These are phyloP conservation scores for Naso thynnoides DNA, from an alignment of 2,797 vertebrate genomes.

Conservation along the genomic window DNA sequence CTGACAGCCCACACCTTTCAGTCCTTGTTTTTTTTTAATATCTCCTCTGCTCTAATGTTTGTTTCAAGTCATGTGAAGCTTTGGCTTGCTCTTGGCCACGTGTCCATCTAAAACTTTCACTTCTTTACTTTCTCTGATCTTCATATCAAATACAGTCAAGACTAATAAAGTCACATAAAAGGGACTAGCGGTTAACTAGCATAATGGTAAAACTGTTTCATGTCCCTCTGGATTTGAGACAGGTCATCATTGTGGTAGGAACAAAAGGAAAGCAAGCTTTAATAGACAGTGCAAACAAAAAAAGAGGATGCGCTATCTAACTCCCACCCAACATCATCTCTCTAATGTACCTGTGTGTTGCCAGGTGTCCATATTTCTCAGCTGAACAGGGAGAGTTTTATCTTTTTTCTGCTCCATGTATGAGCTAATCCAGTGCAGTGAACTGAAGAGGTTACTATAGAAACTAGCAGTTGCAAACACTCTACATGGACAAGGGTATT, in stretches of 20 bases:
- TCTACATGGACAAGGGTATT: constrained; percentile 36
- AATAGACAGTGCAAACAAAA: neutral
- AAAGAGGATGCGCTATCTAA: neutral
- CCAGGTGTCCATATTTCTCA: constrained; percentile 70
- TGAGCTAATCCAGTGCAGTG: constrained; percentile 77
- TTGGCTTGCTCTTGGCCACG: constrained; percentile 19
- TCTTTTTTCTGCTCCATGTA: constrained; percentile 73
- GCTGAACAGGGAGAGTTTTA: constrained; percentile 64
- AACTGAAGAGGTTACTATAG: constrained; percentile 84
- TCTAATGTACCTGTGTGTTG: constrained; percentile 53
- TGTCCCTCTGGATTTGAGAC: neutral
- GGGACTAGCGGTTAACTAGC: neutral
- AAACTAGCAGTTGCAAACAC: constrained; percentile 75
- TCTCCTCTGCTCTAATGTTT: constrained; percentile 32
- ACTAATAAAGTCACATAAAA: constrained; percentile 16
- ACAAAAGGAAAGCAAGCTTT: constrained; percentile 2
- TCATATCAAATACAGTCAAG: constrained; percentile 20
- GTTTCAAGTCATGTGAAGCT: constrained; percentile 34
- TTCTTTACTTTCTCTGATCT: constrained; percentile 41
- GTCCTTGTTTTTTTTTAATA: neutral
- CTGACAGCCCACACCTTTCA: constrained; percentile 27
- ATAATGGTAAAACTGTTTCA: constrained; percentile 17
- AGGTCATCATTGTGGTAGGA: neutral
- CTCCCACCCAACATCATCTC: constrained; percentile 6
- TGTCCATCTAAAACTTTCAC: neutral